Base-by-base conservation (phyloP, 2,888 invertebrate species). In the Sialis lutaria region DNA sequence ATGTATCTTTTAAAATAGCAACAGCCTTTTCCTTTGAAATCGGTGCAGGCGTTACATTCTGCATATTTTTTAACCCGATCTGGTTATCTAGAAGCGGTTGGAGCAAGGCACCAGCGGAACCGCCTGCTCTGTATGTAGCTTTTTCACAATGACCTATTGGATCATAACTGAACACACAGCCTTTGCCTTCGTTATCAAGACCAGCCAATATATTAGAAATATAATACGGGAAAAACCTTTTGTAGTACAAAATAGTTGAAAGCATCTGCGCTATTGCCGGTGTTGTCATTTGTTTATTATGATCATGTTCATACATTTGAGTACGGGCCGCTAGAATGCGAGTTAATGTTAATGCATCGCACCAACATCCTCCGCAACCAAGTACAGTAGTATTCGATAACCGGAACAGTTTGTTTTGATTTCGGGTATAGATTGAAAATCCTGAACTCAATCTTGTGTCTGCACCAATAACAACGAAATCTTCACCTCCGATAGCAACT, bases 221-320 rank as follows among this genome's bases (percentile, higher is more conserved):
- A 61, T 96, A 98, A 64, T 96, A 97, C 0, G 98, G 98, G 67
- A 99, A 99, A 68, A 99, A 98, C 48, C 98, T 77, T 57, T 91
- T 88, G 64, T 92, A 87, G 63, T 98, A 98, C 55, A 99, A 72
- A 72, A 93, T 83, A 5, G 91, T 93, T 1, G 96, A 89, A 10
- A 98, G 67, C 87, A 98, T 87, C 66, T 97, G 95, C 4, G 97
- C 92, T 5, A 89, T 77, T 2, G 96, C 95, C 46, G 85, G 80
- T 0, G 96, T 90, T 1, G 85, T 74, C 89, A 96, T 96, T 1
- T 77, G 72, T 65, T 89, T 91, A 60, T 90, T 83, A 66, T 97
- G 96, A 53, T 91, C 88, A 61, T 97, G 92, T 53, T 83, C 75
- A 60, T 93, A 96, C 83, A 95, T 92, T 69, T 90, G 90, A 78